Evolutionary conservation across 2,888 invertebrate genomes (phyloP).

Genomic region (Iselma pallidipennis): DNA sequence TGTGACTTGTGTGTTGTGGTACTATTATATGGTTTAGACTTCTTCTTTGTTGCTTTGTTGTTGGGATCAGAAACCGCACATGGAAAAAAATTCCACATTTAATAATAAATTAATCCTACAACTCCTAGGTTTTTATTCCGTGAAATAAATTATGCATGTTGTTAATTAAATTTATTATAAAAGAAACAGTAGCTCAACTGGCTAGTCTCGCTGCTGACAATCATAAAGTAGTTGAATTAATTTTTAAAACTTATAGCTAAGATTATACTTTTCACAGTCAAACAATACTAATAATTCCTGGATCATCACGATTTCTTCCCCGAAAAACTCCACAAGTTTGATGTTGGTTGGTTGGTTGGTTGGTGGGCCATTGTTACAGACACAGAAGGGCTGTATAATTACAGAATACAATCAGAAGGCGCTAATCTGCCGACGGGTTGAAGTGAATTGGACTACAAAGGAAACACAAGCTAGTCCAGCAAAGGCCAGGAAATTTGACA

Average conservation of each 20-base stretch:
- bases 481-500: constrained; percentile 55
- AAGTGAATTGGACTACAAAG: constrained; percentile 50
- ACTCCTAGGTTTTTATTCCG: no score
- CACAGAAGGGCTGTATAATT: constrained; percentile 35
- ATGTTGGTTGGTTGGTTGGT: background rate
- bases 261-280: no score
- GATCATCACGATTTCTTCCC: no score
- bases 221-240: background rate
- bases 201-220: background rate
- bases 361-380: background rate
- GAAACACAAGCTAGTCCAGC: constrained; percentile 49
- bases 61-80: no score
- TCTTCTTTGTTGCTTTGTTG: no score
- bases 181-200: background rate
- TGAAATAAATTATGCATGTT: background rate
- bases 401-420: constrained; percentile 47
- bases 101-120: no score
- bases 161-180: background rate
- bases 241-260: no score
- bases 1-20: constrained; percentile 1
- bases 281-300: no score
- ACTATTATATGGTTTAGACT: no score
- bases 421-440: constrained; percentile 42
- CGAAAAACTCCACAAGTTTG: no score
- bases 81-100: no score